Base-by-base conservation (phyloP, 2,888 invertebrate genomes). In the Drosophila antonietae region DNA sequence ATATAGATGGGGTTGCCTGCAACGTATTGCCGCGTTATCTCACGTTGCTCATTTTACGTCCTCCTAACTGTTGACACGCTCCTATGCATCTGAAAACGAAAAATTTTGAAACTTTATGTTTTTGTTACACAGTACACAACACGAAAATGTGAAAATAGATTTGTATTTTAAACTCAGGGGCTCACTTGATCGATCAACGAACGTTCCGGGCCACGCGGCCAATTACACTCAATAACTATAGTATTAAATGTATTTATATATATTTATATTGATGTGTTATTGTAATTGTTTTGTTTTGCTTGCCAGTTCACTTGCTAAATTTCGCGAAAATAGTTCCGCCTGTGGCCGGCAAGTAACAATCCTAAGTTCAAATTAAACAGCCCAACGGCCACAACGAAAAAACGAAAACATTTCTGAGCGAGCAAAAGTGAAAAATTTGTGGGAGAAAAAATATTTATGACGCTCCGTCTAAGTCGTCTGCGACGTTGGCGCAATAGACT, bases 361-460 rank as follows among this genome's bases (percentile, higher is more conserved):
- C 68, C 63, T 64, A 73, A 77, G 68, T 76, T 78, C 57, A 75
- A 81, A 72, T 70, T 66, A 41, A 75, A 71, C 56, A 73, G 69
- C 56, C 66, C 56, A 39, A 18, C 73, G 64, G 55, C 49, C 52
- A 62, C 51, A 68, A 64, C 67, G 68, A 85, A 78, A 78, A 78
- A 80, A 73, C 79, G 78, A 88, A 88, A 73, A 72, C 77, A 74
- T 73, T 84, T 83, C 61, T 72, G 71, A 77, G 58, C 70, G 66
- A 69, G 67, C 46, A 15, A 23, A 46, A 46, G 20, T 20, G 23
- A 61, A 37, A 31, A 56, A 49, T 2, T 63, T 58, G 65, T 60
- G 63, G 61, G 68, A 53, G 66, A 80, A 79, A 72, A 81, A 69
- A 89, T 81, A 83, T 89, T 87, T 84, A 77, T 89, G 80, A 80